Base-by-base conservation (phyloP, 2,113 vertebrate genomes). In the Ammodytes dubius region DNA sequence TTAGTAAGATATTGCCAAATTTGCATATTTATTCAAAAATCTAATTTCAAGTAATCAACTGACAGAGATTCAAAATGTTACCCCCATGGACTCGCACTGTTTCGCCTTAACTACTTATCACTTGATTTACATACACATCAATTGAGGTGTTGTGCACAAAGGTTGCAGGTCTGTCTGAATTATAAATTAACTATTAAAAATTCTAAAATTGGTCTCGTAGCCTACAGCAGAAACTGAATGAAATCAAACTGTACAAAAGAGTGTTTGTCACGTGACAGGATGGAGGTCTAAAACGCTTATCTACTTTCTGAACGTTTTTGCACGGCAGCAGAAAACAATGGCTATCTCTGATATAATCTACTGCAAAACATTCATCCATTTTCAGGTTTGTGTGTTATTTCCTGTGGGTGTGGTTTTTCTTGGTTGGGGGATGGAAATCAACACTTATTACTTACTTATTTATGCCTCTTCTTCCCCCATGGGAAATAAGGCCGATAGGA, bases 311-410 rank as follows among this genome's bases (percentile, higher is more conserved):
- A 35, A 27, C 27, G 50, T 77, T 78, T 78, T 13, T 42, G 39
- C 37, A 37, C 19, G 2, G 13, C 52, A 37, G 37, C 45, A 66
- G 35, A 40, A 49, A 11, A 5, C 0, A 40, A 4, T 7, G 2
- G 13, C 10, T 11, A 80, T 86, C 70, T 81, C 47, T 39, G 46
- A 63, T 43, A 42, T 10, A 17, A 79, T 82, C 78, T 53, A 0
- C 27, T 64, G 39, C 39, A 53, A 54, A 2, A 50, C 17, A 12
- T 35, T 58, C 5, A 54, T 10, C 37, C 15, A 8, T 59, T n/a
- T 46, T 64, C 35, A 42, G 1, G 5, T 4, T 10, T 53, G 4
- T 6, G 40, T 3, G 4, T 63, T 43, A 15, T 11, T n/a, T n/a
- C 3, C 13, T n/a, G 0, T 2, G 3, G 13, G 11, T 15, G 45